A percentile compares a stretch with the other conserved stretches of the same genome.
Conservation (phyloP, 2,113 vertebrate species). For the Paramisgurnus dabryanus region DNA sequence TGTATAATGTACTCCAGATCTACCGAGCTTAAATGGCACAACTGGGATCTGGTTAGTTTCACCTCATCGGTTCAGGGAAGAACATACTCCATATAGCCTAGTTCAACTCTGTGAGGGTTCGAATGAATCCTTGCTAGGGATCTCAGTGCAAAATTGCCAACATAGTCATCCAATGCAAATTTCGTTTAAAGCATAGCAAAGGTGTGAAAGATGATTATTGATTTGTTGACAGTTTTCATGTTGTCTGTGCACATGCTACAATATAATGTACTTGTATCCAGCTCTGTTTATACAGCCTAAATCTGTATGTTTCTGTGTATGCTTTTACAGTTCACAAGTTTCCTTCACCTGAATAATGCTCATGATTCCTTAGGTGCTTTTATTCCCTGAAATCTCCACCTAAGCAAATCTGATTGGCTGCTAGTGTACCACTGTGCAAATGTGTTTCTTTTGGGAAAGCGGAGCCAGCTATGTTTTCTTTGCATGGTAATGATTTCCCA, state of each 20-base stretch:
- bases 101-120: background rate
- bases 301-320: slow-evolving; percentile 6
- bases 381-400: background rate
- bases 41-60: slow-evolving; percentile 32
- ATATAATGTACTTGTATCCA: background rate
- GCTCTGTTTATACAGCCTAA: background rate
- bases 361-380: background rate
- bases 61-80: slow-evolving; percentile 12
- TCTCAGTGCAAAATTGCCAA: background rate
- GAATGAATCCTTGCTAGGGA: background rate
- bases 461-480: slow-evolving; percentile 23
- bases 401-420: background rate
- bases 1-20: slow-evolving; percentile 29
- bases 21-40: slow-evolving; percentile 16
- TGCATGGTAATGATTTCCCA: slow-evolving; percentile 24
- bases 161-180: background rate
- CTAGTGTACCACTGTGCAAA: background rate
- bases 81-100: background rate
- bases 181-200: background rate
- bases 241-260: background rate
- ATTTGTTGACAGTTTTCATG: background rate
- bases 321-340: background rate
- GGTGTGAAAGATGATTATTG: background rate
- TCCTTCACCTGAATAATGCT: slow-evolving; percentile 5
- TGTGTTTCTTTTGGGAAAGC: slow-evolving; percentile 3